Base-by-base conservation (phyloP, 2,888 invertebrate genomes). In the Nipponacmea schrenckii region DNA sequence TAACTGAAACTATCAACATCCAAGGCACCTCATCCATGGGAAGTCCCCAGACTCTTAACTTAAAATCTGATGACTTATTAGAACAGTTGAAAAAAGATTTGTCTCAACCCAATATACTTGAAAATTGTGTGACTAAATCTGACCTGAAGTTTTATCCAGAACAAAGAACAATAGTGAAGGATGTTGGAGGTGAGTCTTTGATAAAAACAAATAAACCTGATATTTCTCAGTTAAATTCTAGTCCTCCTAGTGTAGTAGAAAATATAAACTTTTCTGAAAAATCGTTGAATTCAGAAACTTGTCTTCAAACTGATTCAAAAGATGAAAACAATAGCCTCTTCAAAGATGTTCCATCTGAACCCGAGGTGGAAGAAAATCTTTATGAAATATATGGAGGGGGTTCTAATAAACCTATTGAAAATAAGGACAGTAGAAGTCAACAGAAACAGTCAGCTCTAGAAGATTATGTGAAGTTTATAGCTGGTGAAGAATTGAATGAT, bases 391-490 rank as follows among this genome's bases (percentile, higher is more conserved):
- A 44, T 44, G n/a, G 45, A n/a, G 24, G 24, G 20, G 7, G 44
- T n/a, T 15, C 15, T 44, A 24, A 44, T 17, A 64, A 10, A 64
- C 3, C 26, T 17, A 17, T 26, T 24, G 45, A 66, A 24, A 44
- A 15, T n/a, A 66, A 66, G 45, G n/a, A 66, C 24, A 56, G 56
- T 56, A 56, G 20, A 8, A 56, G 56, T 56, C 56, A 56, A 56
- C 56, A 56, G 24, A 56, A 24, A 56, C 20, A 56, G 24, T 56
- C 56, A 24, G 56, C 56, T 24, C 56, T 56, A 24, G 56, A 70
- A 50, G 69, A 64, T 31, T 64, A 70, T 65, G 69, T 64, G 1
- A 64, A 70, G 26, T 64, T 70, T 64, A 64, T 70, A 27, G 45
- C 50, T 2, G 69, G 64, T 31, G 65, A 70, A 46, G 69, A 70